phyloP scores from a whole-genome alignment of 1,140 invertebrate genomes.

The Lysiphlebus fabarum region DNA sequence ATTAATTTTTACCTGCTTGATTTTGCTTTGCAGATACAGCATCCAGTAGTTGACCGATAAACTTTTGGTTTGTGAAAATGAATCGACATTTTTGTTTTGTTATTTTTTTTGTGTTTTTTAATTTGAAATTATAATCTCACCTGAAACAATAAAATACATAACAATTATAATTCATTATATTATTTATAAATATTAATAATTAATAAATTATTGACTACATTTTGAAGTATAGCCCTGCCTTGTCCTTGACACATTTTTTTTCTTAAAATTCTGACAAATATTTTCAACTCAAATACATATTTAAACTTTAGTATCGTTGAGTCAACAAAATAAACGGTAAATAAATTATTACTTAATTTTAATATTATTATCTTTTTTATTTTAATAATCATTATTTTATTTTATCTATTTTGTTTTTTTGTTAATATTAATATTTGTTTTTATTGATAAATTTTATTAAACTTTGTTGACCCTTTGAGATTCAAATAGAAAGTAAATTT shows the following conservation, averaged over 20 bases:
- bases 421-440: neutral
- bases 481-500: no score
- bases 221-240: constrained; percentile 15
- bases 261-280: constrained; percentile 10
- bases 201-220: constrained; percentile 1
- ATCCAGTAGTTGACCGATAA: constrained; percentile 78
- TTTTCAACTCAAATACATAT: constrained; percentile 16
- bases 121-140: constrained; percentile 23
- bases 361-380: neutral
- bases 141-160: constrained; percentile 24
- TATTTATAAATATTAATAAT: neutral
- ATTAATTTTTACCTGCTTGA: constrained; percentile 65
- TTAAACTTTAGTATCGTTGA: constrained; percentile 13
- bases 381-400: constrained; percentile 1
- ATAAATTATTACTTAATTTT: neutral
- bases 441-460: no score
- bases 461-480: no score
- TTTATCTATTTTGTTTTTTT: neutral
- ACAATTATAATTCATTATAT: constrained; percentile 13
- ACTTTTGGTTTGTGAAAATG: constrained; percentile 88
- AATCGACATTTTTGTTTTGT: constrained; percentile 66
- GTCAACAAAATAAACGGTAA: constrained; percentile 20
- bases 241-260: constrained; percentile 30
- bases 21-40: constrained; percentile 87
- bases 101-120: constrained; percentile 26